These are phyloP conservation scores for Schizaphis graminum DNA, from an alignment of 2,888 invertebrate genomes.

Conservation along the genomic window DNA sequence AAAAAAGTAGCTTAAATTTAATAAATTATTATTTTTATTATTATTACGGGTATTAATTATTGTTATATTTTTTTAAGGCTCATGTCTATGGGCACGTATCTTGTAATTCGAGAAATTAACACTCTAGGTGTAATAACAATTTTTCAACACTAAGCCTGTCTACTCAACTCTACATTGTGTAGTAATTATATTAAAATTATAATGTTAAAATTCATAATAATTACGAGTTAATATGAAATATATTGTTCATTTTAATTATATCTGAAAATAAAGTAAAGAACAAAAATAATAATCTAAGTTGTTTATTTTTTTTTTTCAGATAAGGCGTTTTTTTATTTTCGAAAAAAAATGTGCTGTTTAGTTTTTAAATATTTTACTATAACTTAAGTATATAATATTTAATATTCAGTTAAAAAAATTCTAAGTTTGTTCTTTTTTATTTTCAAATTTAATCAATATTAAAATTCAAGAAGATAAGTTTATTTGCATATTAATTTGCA, in stretches of 20 bases:
- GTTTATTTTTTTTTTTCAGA: neutral
- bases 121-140: conserved; percentile 41
- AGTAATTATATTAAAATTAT: conserved; percentile 14
- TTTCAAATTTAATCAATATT: neutral
- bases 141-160: neutral
- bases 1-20: neutral
- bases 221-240: neutral
- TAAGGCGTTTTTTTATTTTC: neutral
- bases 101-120: conserved; percentile 19
- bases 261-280: neutral
- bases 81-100: neutral
- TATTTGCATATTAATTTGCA: neutral
- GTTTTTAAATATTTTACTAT: neutral
- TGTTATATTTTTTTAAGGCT: neutral
- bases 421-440: neutral
- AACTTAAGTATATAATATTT: neutral
- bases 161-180: neutral
- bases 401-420: neutral
- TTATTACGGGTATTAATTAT: conserved; percentile 8
- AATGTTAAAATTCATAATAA: neutral
- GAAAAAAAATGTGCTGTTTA: neutral
- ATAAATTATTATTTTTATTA: conserved; percentile 43
- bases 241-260: conserved; percentile 27
- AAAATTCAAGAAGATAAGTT: neutral
- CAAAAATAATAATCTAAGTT: neutral